Evolutionary conservation across 2,113 vertebrate genomes (phyloP), one percentile per base, ranked within the genome.

Genomic region (Prolemur simus): DNA sequence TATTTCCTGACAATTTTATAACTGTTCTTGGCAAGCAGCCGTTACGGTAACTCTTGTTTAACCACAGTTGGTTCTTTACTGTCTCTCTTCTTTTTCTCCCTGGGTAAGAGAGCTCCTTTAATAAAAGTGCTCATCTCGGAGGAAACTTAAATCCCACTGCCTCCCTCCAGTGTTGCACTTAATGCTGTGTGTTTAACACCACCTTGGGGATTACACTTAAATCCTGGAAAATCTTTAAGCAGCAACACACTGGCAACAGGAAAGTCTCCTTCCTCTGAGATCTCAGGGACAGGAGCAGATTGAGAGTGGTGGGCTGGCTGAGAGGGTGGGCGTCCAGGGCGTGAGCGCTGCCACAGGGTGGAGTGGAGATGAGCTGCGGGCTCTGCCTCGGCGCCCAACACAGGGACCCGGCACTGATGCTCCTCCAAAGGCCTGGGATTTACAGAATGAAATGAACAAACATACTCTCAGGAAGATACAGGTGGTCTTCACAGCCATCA

Each of bases 201-300:
- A 95, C 95, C 97, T 96, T 94, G 68, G 97, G 95, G 97, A 96
- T 97, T 93, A 89, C 78, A 95, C 93, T 91, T 95, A 96, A 97
- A 96, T 96, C 97, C 91, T 85, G 86, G 97, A 84, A 97, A 97
- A 96, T 95, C 97, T 96, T 96, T 87, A 87, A 95, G 95, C 52
- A 91, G 69, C 78, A 94, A 91, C 80, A 95, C 66, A 81, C 86
- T 87, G 76, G 74, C 84, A 89, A 96, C 83, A 92, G 95, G 87
- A 97, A 97, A 82, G 58, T n/a, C 77, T 69, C 71, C 8, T 21
- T 95, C 94, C 89, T 93, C 47, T 58, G 89, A 81, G 93, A 77
- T 15, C 52, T 81, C 74, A 32, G 52, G 20, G 58, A 54, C 4
- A 20, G 42, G 29, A 78, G 39, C 78, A 74, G 37, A 93, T 58